These are phyloP conservation scores for Hydra vulgaris DNA, from an alignment of 30 jellyfish, hydroid and myxozoan species.

Conservation along the genomic window DNA sequence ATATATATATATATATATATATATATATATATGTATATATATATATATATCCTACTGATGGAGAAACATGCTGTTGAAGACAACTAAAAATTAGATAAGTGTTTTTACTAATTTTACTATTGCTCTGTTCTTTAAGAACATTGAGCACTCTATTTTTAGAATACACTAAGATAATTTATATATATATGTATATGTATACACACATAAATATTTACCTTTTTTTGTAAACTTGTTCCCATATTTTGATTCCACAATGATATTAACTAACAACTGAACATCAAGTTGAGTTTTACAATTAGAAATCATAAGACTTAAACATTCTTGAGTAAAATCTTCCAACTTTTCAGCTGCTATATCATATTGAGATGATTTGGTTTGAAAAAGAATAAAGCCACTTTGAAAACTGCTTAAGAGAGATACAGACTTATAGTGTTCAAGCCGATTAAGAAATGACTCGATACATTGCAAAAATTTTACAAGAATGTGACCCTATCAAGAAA, in stretches of 20 bases:
- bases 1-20: too few species aligned
- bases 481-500: neutral
- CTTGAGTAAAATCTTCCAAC: constrained; percentile 24
- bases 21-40: too few species aligned
- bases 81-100: too few species aligned
- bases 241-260: constrained; percentile 20
- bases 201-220: neutral
- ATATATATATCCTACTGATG: too few species aligned
- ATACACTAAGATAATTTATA: too few species aligned
- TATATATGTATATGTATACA: too few species aligned
- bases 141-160: too few species aligned
- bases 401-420: neutral
- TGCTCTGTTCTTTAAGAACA: too few species aligned
- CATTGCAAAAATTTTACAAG: neutral
- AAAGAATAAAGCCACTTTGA: constrained; percentile 8
- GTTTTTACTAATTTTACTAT: too few species aligned
- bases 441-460: constrained; percentile 7
- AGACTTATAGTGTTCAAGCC: neutral
- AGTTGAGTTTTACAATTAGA: constrained; percentile 1
- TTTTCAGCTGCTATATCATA: neutral
- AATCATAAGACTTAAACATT: constrained; percentile 6
- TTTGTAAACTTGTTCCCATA: constrained; percentile 19
- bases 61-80: too few species aligned
- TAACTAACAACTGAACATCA: neutral
- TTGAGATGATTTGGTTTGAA: neutral